Base-by-base conservation (phyloP, 2,888 invertebrate genomes). In the Globia sparganii region DNA sequence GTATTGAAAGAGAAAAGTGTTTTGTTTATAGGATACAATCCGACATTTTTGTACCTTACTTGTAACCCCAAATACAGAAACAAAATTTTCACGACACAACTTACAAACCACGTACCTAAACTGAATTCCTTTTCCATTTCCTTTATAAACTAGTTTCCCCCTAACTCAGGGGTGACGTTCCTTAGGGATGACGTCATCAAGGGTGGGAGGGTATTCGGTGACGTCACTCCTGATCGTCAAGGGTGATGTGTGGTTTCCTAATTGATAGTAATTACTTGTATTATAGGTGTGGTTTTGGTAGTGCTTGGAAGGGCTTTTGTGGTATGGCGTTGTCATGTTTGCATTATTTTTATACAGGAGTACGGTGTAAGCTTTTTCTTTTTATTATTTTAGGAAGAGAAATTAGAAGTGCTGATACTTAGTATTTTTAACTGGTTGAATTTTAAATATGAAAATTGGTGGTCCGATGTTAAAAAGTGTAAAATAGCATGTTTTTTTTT, bases 131-230 rank as follows among this genome's bases (percentile, higher is more conserved):
- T 79, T 78, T 75, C 43, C 69, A 86, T 81, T 84, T 78, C 81
- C 84, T 71, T 68, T 43, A 37, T 68, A 68, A 86, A 78, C 77
- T 86, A 86, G 81, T 88, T 86, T 77, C 31, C 59, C 86, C 83
- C 58, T 61, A 18, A 72, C 53, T 68, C 28, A 68, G 43, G 76
- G 74, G 77, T 58, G 59, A 53, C 11, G 72, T 73, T 65, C 62
- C 62, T 72, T 28, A 15, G 37, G 53, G 70, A 58, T 88, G 80
- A 82, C 85, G 85, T 85, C 85, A 85, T 49, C 28, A 49, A 21
- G 21, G 59, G 78, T 72, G 71, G 21, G 31, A 11, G 37, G 66
- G 61, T 66, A 46, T 62, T 46, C 9, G 34, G 46, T 86, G 77
- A 80, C 77, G 82, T 85, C 75, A 81, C 71, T 46, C 15, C 31